A percentile compares a stretch with the other conserved stretches of the same genome.
Evolutionary conservation across 2,888 invertebrate species (phyloP).

Genomic region (Blera fallax): DNA sequence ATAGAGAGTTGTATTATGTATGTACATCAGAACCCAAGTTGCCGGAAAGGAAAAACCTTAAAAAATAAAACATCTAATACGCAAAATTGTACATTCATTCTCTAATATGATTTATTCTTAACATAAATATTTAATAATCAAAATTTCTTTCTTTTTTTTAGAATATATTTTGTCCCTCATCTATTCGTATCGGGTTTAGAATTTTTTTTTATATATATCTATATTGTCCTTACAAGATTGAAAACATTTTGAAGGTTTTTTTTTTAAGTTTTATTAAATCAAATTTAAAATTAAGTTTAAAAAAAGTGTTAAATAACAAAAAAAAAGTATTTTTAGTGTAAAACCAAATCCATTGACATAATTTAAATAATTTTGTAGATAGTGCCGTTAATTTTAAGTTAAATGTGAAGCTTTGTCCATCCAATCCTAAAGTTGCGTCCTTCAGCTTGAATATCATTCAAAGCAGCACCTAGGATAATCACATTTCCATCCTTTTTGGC

Average conservation of each 20-base stretch:
- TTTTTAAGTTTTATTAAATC: neutral
- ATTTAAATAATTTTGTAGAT: too few relatives aligned
- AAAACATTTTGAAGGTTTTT: neutral
- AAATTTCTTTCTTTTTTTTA: conserved; percentile 2
- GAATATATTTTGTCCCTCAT: conserved; percentile 8
- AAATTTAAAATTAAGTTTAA: too few relatives aligned
- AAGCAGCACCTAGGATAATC: too few relatives aligned
- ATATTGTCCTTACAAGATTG: neutral
- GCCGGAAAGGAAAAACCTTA: neutral
- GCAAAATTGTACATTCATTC: conserved; percentile 1
- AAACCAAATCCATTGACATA: neutral
- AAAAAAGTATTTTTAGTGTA: neutral
- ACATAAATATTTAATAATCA: neutral
- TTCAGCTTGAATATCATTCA: too few relatives aligned
- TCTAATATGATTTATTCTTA: neutral
- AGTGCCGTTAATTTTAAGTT: too few relatives aligned
- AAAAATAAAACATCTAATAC: neutral
- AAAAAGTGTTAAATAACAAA: too few relatives aligned
- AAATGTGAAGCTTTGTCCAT: too few relatives aligned
- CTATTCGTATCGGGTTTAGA: neutral
- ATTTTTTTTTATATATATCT: neutral
- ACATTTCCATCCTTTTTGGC: too few relatives aligned
- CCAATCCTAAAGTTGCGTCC: too few relatives aligned
- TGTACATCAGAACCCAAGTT: too few relatives aligned
- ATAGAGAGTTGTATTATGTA: too few relatives aligned